Conservation (phyloP, 2,113 vertebrate genomes). For the Vicugna pacos region DNA sequence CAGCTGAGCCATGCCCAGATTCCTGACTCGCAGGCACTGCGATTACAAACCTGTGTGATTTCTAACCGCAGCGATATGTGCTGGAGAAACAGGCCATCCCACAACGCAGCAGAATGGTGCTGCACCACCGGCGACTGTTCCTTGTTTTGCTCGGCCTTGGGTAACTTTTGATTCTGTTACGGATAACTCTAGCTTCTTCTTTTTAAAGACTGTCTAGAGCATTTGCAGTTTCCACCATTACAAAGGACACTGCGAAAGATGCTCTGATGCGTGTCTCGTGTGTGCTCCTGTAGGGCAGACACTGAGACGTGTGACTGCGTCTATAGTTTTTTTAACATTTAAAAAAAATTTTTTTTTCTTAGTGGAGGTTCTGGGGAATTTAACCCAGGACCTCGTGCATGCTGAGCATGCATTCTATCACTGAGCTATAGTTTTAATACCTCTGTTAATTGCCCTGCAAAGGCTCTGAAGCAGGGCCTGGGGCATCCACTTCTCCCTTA, state of each 20-base stretch:
- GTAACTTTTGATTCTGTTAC: neutral
- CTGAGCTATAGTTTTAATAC: neutral
- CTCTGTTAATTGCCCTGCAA: neutral
- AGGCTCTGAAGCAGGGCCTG: neutral
- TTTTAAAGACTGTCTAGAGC: neutral
- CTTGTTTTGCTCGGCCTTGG: neutral
- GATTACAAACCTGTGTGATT: neutral
- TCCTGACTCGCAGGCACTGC: neutral
- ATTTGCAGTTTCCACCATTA: neutral
- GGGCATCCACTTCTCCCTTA: neutral
- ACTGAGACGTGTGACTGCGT: accelerated
- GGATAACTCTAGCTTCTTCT: neutral
- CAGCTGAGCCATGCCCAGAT: accelerated
- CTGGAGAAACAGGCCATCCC: neutral
- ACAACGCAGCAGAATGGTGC: accelerated
- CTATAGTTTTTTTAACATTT: neutral
- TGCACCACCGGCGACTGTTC: too few species aligned
- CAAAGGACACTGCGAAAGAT: neutral
- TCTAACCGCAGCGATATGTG: neutral
- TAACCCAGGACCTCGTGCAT: too few species aligned
- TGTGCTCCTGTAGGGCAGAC: neutral
- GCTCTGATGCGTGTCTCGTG: neutral
- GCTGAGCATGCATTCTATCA: too few species aligned
- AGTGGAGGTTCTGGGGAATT: too few species aligned
- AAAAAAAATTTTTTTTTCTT: too few species aligned